Evolutionary conservation across 2,888 invertebrate genomes (phyloP).

Genomic region (Calliscelio sp.): DNA sequence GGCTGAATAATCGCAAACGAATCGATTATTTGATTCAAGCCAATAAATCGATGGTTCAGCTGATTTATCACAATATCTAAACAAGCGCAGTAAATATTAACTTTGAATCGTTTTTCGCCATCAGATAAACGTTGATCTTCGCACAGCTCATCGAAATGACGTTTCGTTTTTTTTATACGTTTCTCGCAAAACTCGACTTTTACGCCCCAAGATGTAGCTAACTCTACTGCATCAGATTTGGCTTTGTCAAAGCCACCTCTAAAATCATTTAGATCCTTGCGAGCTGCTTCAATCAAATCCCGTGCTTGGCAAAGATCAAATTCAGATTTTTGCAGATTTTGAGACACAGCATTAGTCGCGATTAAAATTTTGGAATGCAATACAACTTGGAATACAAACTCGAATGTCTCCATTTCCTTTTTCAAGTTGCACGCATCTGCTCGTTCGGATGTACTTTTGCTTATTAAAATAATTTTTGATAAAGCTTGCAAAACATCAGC

Average conservation of each 20-base stretch:
- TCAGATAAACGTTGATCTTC: conserved; percentile 47
- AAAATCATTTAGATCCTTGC: conserved; percentile 43
- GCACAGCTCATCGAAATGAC: conserved; percentile 59
- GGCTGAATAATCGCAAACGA: conserved; percentile 40
- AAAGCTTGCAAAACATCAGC: conserved; percentile 73
- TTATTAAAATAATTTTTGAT: conserved; percentile 72
- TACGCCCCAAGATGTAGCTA: conserved; percentile 45
- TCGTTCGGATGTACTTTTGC: conserved; percentile 64
- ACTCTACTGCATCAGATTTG: conserved; percentile 37
- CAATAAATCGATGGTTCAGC: conserved; percentile 31
- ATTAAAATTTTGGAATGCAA: conserved; percentile 49
- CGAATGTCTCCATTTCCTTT: conserved; percentile 47
- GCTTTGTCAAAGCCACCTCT: conserved; percentile 33
- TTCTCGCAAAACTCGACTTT: conserved; percentile 43
- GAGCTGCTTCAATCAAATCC: conserved; percentile 43
- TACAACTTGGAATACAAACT: conserved; percentile 57
- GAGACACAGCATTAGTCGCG: conserved; percentile 37
- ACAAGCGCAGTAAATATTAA: conserved; percentile 38
- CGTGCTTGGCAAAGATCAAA: conserved; percentile 50
- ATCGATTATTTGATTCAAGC: conserved; percentile 34
- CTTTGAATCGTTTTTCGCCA: conserved; percentile 28
- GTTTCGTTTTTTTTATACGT: conserved; percentile 34
- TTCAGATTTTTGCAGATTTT: conserved; percentile 46
- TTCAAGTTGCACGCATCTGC: conserved; percentile 67
- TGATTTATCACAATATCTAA: conserved; percentile 49